These are phyloP conservation scores for Marmota flaviventris DNA, from an alignment of 2,113 vertebrate species.

Conservation along the genomic window DNA sequence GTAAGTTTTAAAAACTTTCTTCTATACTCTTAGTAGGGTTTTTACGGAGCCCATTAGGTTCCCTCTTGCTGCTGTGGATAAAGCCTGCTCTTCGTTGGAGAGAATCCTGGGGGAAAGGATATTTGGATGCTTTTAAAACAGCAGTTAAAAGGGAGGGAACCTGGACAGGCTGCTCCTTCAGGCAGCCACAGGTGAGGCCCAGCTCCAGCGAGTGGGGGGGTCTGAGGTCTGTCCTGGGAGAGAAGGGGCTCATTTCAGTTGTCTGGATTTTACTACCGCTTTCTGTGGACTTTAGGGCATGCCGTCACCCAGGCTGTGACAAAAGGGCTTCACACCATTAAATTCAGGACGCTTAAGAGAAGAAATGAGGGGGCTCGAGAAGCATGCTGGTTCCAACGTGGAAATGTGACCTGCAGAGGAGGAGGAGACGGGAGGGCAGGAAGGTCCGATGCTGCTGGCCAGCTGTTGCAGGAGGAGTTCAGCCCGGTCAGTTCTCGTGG, in stretches of 20 bases:
- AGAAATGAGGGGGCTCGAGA: background rate
- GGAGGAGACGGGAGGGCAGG: background rate
- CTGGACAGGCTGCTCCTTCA: background rate
- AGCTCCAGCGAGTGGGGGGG: background rate
- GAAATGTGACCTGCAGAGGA: background rate
- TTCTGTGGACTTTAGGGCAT: slow-evolving; percentile 54
- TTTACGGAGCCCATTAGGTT: background rate
- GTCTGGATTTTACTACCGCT: slow-evolving; percentile 53
- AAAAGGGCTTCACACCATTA: slow-evolving; percentile 60
- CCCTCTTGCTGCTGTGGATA: background rate
- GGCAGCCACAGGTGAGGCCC: background rate
- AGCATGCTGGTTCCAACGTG: background rate
- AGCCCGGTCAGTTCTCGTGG: background rate
- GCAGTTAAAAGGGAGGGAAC: background rate
- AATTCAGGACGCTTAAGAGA: slow-evolving; percentile 35
- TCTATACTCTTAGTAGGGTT: background rate
- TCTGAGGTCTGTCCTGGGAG: background rate
- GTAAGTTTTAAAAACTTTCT: background rate
- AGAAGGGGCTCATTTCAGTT: slow-evolving; percentile 70
- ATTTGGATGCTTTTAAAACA: slow-evolving; percentile 12
- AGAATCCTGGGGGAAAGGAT: background rate
- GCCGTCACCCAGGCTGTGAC: slow-evolving; percentile 25
- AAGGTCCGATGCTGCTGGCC: background rate
- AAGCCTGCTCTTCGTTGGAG: background rate
- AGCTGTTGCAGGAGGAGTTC: background rate